Evolutionary conservation across 2,888 invertebrate species (phyloP).

Genomic region (Exephanes ischioxanthus): DNA sequence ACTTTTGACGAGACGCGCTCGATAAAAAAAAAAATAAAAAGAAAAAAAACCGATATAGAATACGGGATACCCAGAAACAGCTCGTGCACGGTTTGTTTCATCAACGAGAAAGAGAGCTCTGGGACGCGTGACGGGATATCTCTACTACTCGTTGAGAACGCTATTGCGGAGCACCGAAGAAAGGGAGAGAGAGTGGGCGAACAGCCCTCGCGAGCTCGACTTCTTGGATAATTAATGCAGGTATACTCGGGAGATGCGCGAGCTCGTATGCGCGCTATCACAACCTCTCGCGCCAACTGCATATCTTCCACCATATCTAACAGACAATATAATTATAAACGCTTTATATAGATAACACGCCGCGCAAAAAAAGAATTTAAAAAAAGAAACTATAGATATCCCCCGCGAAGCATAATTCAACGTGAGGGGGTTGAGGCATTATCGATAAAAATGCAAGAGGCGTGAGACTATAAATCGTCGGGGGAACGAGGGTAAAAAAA

Average conservation of each 20-base stretch:
- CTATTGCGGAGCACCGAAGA: constrained; percentile 9
- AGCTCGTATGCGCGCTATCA: not conserved
- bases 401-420: constrained; percentile 33
- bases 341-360: not conserved
- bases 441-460: constrained; percentile 43
- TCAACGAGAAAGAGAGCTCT: constrained; percentile 41
- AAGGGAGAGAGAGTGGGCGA: not conserved
- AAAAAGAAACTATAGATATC: not conserved
- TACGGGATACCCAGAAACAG: not conserved
- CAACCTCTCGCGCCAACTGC: not conserved
- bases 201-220: not conserved
- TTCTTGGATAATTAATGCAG: constrained; percentile 49
- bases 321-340: constrained; percentile 35
- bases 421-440: constrained; percentile 28
- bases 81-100: constrained; percentile 38
- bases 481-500: not conserved
- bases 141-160: constrained; percentile 9
- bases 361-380: not conserved
- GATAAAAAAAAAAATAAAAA: constrained; percentile 13
- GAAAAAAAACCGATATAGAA: not conserved
- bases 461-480: constrained; percentile 37
- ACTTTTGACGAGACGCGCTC: constrained; percentile 19
- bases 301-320: not conserved
- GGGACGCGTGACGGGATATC: constrained; percentile 37
- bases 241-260: constrained; percentile 13